Conservation (phyloP, 2,888 invertebrate species). For the Yponomeuta cagnagella region DNA sequence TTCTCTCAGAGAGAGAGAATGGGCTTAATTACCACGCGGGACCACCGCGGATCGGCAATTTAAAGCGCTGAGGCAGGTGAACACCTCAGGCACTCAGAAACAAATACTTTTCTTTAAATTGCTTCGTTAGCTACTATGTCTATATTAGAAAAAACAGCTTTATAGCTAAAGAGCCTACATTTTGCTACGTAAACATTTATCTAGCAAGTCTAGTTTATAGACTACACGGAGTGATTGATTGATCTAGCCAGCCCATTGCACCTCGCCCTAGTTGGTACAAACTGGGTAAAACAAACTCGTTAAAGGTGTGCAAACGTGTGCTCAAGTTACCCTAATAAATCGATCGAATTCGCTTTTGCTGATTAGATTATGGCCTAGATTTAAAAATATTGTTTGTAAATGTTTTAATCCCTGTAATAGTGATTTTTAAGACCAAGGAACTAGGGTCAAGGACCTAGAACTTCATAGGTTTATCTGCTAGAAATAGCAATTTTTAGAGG, state of each 20-base stretch:
- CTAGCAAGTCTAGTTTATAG: background rate
- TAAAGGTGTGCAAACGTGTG: conserved; percentile 36
- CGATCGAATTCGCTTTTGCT: conserved; percentile 42
- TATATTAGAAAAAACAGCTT: background rate
- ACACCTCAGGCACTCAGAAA: too few relatives aligned
- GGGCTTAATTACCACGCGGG: too few relatives aligned
- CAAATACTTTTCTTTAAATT: background rate
- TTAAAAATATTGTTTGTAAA: conserved; percentile 17
- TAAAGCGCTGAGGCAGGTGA: too few relatives aligned
- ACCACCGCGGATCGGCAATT: too few relatives aligned
- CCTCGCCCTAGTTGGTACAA: conserved; percentile 22
- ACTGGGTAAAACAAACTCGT: conserved; percentile 40
- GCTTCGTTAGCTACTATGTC: background rate
- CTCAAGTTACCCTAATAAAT: conserved; percentile 24
- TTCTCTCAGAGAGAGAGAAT: too few relatives aligned
- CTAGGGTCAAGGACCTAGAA: too few relatives aligned
- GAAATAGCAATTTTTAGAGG: too few relatives aligned
- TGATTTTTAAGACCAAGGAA: too few relatives aligned
- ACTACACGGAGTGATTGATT: conserved; percentile 1
- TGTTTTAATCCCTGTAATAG: too few relatives aligned
- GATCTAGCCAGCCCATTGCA: conserved; percentile 2
- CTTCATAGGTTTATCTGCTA: too few relatives aligned
- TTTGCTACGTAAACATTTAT: background rate
- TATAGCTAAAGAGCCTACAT: background rate
- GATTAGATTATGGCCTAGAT: conserved; percentile 36